Conservation (phyloP, 2,888 invertebrate species). For the Tenodera sinensis region DNA sequence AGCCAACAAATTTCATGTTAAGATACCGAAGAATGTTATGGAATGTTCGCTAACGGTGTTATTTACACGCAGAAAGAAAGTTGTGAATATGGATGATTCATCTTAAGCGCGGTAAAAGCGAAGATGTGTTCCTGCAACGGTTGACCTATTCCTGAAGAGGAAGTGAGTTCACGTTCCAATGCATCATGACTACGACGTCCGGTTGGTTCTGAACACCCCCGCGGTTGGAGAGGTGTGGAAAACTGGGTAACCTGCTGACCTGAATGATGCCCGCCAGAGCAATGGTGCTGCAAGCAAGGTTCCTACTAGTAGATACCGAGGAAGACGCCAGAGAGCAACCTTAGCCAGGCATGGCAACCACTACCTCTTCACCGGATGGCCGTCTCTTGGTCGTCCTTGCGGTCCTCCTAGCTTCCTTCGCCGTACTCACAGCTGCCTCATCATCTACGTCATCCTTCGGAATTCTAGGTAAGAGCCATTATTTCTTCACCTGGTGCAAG, state of each 20-base stretch:
- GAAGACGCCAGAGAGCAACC: neutral
- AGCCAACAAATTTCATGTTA: too few species aligned
- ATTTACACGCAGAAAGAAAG: neutral
- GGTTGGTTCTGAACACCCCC: neutral
- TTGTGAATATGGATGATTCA: neutral
- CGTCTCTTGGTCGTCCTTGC: neutral
- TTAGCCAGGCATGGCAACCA: neutral
- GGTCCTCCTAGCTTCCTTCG: neutral
- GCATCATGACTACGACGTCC: neutral
- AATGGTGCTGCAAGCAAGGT: neutral
- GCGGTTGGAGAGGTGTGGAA: neutral
- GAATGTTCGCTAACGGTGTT: neutral
- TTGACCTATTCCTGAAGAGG: neutral
- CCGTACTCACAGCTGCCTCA: neutral
- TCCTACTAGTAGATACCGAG: neutral
- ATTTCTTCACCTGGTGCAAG: too few species aligned
- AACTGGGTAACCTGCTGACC: constrained; percentile 28
- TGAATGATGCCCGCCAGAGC: neutral
- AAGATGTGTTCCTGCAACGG: neutral
- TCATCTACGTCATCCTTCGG: neutral
- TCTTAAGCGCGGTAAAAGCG: neutral
- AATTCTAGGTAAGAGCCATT: neutral
- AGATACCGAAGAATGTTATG: too few species aligned
- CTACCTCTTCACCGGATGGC: neutral
- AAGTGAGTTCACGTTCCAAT: neutral